Evolutionary conservation across 2,888 invertebrate genomes (phyloP), one percentile per base, ranked within the genome.

Genomic region (Punctoribates punctum): DNA sequence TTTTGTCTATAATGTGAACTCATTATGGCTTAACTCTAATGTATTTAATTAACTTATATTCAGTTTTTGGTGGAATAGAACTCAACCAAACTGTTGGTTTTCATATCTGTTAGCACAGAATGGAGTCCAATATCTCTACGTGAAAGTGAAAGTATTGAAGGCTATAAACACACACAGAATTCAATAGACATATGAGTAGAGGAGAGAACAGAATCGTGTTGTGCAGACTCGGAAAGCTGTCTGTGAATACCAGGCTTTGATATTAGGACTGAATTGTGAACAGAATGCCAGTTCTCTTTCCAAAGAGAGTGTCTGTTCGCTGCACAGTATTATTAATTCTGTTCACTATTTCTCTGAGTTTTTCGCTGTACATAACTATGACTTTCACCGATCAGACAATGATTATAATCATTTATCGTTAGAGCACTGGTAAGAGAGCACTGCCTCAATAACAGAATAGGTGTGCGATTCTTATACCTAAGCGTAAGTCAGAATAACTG

Each of bases 341-440:
- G 20, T 54, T 54, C 54, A 20, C 54, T 20, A 20, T 17, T 54
- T 54, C 20, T 54, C 54, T 54, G 20, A n/a, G n/a, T 8, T 17
- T 54, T 54, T 54, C 20, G 54, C 54, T 54, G 54, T 54, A 54
- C 54, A 54, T 54, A 54, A 20, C 54, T 54, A 54, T 54, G 54
- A 54, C 20, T 54, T 54, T 54, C 20, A 54, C 34, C 34, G 34
- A 20, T 54, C 54, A 54, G 17, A n/a, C 8, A 54, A 17, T 54
- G 54, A 54, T 54, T 54, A n/a, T 20, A n/a, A 54, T 54, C 54
- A 54, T 54, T 54, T 20, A 54, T 54, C 17, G 54, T 54, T 20
- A 48, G 15, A 48, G 48, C 34, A 34, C 34, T 34, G n/a, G 48
- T 48, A 13, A 48, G 15, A 20, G 54, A 54, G 54, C 54, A 54